Evolutionary conservation across 35 echinoderm and acorn worm species (phyloP).

Genomic region (Anneissia japonica): DNA sequence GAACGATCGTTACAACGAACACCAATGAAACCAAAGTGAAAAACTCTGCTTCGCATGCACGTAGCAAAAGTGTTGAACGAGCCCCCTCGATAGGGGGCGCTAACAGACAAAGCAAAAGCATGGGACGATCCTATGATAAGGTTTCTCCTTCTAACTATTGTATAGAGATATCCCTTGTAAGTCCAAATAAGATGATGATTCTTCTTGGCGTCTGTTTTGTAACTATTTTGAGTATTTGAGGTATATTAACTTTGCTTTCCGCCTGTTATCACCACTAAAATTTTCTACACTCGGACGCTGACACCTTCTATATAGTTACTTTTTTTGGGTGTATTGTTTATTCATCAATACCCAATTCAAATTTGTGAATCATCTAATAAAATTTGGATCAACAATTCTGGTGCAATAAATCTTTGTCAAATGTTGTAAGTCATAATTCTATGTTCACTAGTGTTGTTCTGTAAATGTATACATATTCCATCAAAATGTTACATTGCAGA

Average conservation of each 20-base stretch:
- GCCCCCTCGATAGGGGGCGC: background rate
- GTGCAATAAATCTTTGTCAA: too few species aligned
- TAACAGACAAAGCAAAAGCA: background rate
- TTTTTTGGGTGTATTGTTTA: too few species aligned
- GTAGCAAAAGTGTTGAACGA: background rate
- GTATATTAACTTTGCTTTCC: too few species aligned
- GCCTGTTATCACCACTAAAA: background rate
- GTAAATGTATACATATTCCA: too few species aligned
- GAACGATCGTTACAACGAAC: background rate
- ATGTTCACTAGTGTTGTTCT: too few species aligned
- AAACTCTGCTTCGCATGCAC: background rate
- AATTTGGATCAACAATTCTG: too few species aligned
- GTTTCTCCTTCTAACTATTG: slow-evolving; percentile 1
- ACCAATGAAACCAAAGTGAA: background rate
- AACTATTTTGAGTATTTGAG: background rate
- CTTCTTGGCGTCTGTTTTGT: background rate
- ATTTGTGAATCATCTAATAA: too few species aligned
- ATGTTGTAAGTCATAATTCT: too few species aligned
- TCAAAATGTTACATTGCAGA: too few species aligned
- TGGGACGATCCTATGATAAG: background rate
- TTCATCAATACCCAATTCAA: too few species aligned
- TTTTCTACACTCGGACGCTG: too few species aligned
- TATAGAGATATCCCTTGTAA: slow-evolving; percentile 1
- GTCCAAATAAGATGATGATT: background rate
- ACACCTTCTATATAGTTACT: too few species aligned